Conservation (phyloP, 92 coral and sea anemone genomes). For the Porites evermanni region DNA sequence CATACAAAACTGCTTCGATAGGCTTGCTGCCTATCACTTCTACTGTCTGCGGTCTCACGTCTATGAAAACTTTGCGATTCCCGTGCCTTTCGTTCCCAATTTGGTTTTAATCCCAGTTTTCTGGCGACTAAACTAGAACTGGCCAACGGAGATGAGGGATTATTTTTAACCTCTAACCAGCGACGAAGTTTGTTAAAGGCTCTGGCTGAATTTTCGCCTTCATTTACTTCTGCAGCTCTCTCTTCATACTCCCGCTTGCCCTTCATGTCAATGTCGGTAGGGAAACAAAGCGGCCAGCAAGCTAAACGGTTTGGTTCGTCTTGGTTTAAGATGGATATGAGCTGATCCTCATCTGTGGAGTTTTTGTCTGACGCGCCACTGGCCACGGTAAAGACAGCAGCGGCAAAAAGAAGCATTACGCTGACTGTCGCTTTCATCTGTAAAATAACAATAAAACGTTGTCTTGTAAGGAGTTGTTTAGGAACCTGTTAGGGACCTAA, state of each 20-base stretch:
- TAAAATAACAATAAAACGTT: neutral
- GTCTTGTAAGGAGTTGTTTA: neutral
- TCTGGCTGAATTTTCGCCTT: neutral
- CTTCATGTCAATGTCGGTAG: too few species aligned
- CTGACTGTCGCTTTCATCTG: slow-evolving; percentile 12
- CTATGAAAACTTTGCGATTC: neutral
- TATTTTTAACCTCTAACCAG: neutral
- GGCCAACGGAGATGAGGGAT: neutral
- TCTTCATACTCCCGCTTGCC: neutral
- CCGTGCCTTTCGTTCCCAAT: neutral
- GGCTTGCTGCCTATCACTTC: neutral
- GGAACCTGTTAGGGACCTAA: too few species aligned
- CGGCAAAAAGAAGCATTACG: neutral
- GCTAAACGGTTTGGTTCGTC: neutral
- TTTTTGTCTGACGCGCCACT: neutral
- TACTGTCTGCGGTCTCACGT: neutral
- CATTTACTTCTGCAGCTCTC: neutral
- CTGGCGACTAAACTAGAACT: neutral
- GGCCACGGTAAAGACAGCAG: neutral
- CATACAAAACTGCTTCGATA: neutral
- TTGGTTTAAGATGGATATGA: neutral
- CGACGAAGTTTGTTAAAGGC: neutral
- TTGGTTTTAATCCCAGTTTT: neutral
- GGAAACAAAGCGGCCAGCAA: neutral
- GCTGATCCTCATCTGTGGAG: neutral